A percentile compares a stretch with the other conserved stretches of the same genome.
Evolutionary conservation across 2,888 invertebrate genomes (phyloP).

Genomic region (Troides helena): DNA sequence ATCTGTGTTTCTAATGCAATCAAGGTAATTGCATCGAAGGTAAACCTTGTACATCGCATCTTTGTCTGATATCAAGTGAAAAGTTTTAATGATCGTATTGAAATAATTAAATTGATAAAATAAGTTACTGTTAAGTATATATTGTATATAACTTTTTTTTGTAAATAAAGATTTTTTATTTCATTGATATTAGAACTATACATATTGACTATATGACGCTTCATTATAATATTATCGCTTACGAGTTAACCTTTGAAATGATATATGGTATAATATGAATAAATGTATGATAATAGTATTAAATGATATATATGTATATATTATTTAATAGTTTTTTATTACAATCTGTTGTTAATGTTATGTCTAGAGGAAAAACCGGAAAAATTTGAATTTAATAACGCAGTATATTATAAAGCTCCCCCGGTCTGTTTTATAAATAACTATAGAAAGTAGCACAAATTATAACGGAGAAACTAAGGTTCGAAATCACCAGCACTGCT

Average conservation of each 20-base stretch:
- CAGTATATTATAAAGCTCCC: background rate
- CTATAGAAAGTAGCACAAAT: slow-evolving; percentile 12
- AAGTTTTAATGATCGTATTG: background rate
- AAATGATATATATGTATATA: too few species aligned
- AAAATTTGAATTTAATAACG: background rate
- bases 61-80: background rate
- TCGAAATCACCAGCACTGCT: slow-evolving; percentile 1
- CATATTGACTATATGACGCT: too few species aligned
- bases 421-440: background rate
- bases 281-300: too few species aligned
- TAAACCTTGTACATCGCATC: slow-evolving; percentile 2
- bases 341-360: background rate
- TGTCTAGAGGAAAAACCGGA: background rate
- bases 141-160: too few species aligned
- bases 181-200: too few species aligned
- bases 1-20: slow-evolving; percentile 3
- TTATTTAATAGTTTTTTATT: too few species aligned
- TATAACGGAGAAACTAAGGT: slow-evolving; percentile 7
- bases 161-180: too few species aligned
- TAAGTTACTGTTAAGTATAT: too few species aligned
- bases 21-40: slow-evolving; percentile 4
- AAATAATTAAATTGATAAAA: background rate
- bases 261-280: too few species aligned
- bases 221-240: too few species aligned
- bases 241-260: too few species aligned